phyloP scores from a whole-genome alignment of 1,140 invertebrate species.

The Monochamus saltuarius region DNA sequence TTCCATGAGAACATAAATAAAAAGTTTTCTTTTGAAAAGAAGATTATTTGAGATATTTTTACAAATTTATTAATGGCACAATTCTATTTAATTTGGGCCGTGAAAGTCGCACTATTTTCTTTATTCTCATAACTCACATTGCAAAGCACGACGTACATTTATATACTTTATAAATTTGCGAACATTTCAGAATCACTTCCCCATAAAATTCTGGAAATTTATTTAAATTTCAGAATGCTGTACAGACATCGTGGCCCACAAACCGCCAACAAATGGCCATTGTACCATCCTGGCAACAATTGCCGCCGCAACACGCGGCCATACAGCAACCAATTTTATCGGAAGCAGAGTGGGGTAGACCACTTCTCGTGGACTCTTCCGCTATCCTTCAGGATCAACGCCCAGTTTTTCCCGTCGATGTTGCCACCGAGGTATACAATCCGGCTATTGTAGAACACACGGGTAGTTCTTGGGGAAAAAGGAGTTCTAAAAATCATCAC shows the following conservation, averaged over 20 bases:
- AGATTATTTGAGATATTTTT: too few relatives aligned
- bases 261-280: conserved; percentile 80
- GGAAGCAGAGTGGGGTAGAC: conserved; percentile 75
- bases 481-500: conserved; percentile 58
- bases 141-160: too few relatives aligned
- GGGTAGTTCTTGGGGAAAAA: conserved; percentile 54
- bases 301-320: conserved; percentile 70
- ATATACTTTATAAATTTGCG: too few relatives aligned
- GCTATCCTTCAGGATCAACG: conserved; percentile 62
- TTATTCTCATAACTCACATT: too few relatives aligned
- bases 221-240: conserved; percentile 67
- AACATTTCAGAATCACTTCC: too few relatives aligned
- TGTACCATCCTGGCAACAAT: conserved; percentile 85
- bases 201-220: too few relatives aligned
- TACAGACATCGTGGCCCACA: conserved; percentile 77
- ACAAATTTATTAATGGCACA: too few relatives aligned
- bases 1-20: too few relatives aligned
- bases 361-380: conserved; percentile 77
- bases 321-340: conserved; percentile 70
- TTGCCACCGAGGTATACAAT: conserved; percentile 55
- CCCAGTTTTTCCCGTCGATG: conserved; percentile 67
- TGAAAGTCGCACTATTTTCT: too few relatives aligned
- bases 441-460: conserved; percentile 59
- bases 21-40: too few relatives aligned
- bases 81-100: too few relatives aligned